Percentiles rank a stretch among this genome's conserved stretches.
phyloP scores from a whole-genome alignment of 53 echinoderm and acorn worm species.

The Henricia sp. region DNA sequence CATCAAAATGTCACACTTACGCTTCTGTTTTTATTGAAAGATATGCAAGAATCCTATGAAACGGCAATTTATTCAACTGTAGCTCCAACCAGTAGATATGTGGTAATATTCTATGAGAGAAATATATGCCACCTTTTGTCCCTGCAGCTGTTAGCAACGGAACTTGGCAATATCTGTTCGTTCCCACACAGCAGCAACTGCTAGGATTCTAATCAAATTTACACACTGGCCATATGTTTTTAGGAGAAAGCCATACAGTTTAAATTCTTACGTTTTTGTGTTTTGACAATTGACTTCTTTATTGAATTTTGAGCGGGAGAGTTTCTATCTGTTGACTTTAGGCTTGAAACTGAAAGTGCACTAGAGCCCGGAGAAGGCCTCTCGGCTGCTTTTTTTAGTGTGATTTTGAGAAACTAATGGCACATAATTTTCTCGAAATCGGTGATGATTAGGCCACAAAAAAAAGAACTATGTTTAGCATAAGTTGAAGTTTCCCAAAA shows the following conservation, averaged over 20 bases:
- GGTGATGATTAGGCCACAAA: too few relatives aligned
- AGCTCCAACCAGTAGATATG: too few relatives aligned
- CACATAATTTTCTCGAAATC: too few relatives aligned
- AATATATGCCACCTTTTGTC: conserved; percentile 39
- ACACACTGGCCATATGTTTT: conserved; percentile 8
- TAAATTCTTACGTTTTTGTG: conserved; percentile 10
- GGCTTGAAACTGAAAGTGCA: background rate
- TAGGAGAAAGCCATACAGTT: conserved; percentile 16
- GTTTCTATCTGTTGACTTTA: background rate
- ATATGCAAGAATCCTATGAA: too few relatives aligned
- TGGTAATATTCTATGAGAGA: too few relatives aligned
- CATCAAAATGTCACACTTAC: too few relatives aligned
- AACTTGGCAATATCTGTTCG: conserved; percentile 18
- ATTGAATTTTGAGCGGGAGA: conserved; percentile 7
- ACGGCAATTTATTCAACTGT: too few relatives aligned
- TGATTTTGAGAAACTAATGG: background rate
- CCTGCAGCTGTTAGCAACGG: conserved; percentile 25
- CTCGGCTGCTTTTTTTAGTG: background rate
- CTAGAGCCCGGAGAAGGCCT: background rate
- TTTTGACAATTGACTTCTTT: conserved; percentile 6
- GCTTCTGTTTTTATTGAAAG: too few relatives aligned
- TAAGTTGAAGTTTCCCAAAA: too few relatives aligned
- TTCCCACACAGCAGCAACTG: background rate
- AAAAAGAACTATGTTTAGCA: too few relatives aligned
- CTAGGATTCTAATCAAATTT: conserved; percentile 8